Conservation (phyloP, 2,113 vertebrate genomes). For the Phalacrocorax aristotelis region DNA sequence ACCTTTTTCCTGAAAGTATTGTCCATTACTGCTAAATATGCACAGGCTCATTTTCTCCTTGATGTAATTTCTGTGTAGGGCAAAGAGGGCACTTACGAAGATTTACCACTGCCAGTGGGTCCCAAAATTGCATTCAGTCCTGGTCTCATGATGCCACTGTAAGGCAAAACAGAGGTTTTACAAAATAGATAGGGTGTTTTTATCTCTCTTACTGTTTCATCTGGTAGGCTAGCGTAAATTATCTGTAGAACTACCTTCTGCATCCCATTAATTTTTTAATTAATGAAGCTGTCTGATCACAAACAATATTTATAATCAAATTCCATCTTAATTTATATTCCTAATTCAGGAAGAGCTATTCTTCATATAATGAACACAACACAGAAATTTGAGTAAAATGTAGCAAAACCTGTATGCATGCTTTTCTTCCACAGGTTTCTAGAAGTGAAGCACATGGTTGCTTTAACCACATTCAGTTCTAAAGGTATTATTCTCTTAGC, state of each 20-base stretch:
- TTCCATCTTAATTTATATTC: not conserved
- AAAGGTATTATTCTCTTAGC: not conserved
- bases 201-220: not conserved
- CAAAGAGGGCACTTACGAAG: constrained; percentile 85
- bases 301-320: not conserved
- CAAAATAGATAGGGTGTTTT: not conserved
- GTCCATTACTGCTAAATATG: not conserved
- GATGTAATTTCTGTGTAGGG: not conserved
- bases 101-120: constrained; percentile 93
- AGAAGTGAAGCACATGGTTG: not conserved
- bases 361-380: not conserved
- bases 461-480: not conserved
- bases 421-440: not conserved
- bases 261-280: not conserved
- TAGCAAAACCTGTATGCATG: not conserved
- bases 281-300: not conserved
- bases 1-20: not conserved
- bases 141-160: constrained; percentile 94
- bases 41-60: not conserved
- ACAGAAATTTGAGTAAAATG: not conserved
- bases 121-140: constrained; percentile 96
- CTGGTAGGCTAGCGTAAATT: not conserved
- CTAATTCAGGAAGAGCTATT: not conserved
- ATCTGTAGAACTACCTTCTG: not conserved
- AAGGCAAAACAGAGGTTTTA: constrained; percentile 39